Percentiles rank a stretch among this genome's conserved stretches.
Conservation (phyloP, 2,113 vertebrate genomes). For the Coreoperca whiteheadi region DNA sequence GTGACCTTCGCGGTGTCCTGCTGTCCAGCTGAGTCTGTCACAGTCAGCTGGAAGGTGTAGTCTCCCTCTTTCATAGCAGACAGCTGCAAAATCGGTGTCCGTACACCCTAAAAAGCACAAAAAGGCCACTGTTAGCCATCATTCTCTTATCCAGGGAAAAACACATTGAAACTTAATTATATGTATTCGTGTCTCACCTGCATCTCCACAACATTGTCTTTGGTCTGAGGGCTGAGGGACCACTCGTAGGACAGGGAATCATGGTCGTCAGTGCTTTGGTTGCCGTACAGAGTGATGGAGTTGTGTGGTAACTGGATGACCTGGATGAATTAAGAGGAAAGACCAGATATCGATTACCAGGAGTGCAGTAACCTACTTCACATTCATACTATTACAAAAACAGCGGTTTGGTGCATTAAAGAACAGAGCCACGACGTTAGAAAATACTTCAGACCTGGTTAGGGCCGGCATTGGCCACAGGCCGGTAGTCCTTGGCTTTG, state of each 20-base stretch:
- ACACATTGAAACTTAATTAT: not conserved
- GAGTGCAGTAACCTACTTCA: not conserved
- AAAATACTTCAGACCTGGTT: slow-evolving; percentile 85
- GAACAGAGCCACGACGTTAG: not conserved
- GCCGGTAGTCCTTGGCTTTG: slow-evolving; percentile 96
- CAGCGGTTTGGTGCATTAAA: not conserved
- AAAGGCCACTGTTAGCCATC: not conserved
- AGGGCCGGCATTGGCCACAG: slow-evolving; percentile 93
- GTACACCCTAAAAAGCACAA: slow-evolving; percentile 87
- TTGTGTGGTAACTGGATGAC: slow-evolving; percentile 96
- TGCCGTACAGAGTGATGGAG: slow-evolving; percentile 92
- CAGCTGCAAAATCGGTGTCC: slow-evolving; percentile 92
- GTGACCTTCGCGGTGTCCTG: slow-evolving; percentile 95
- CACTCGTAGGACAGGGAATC: slow-evolving; percentile 95
- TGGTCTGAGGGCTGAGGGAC: slow-evolving; percentile 95
- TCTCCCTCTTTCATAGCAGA: slow-evolving; percentile 98
- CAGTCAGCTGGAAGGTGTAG: slow-evolving; percentile 97
- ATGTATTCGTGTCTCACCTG: slow-evolving; percentile 85
- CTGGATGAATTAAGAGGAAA: slow-evolving; percentile 33
- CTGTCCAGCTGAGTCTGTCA: slow-evolving; percentile 94
- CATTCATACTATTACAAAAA: not conserved
- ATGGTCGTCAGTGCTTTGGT: slow-evolving; percentile 96
- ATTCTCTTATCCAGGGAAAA: not conserved
- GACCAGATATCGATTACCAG: not conserved
- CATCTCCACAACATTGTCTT: slow-evolving; percentile 98